phyloP scores from a whole-genome alignment of 2,113 vertebrate species.

The Tretioscincus oriximinensis region DNA sequence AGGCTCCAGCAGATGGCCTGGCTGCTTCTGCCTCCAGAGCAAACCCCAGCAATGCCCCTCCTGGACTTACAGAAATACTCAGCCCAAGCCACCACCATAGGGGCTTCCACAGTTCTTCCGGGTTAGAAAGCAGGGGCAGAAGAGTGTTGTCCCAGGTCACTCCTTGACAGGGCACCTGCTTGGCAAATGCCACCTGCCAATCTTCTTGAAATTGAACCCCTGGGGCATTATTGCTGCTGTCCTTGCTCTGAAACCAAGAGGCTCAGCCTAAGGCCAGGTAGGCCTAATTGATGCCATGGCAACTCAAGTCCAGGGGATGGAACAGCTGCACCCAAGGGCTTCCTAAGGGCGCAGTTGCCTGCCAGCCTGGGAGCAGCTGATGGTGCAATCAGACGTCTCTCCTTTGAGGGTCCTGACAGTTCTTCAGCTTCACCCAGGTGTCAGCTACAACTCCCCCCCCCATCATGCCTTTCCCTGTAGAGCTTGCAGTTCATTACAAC shows the following conservation, averaged over 20 bases:
- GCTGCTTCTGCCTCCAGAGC: neutral
- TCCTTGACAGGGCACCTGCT: too few species aligned
- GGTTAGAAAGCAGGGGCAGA: too few species aligned
- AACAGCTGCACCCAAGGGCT: neutral
- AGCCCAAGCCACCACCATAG: too few species aligned
- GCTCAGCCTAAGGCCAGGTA: too few species aligned
- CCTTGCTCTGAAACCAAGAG: too few species aligned
- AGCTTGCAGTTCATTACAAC: neutral
- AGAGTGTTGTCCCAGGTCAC: too few species aligned
- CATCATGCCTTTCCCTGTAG: neutral
- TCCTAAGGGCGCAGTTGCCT: neutral
- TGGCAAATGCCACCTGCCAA: neutral
- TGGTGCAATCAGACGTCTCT: too few species aligned
- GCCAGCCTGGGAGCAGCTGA: neutral
- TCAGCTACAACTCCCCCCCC: neutral
- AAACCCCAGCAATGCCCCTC: too few species aligned
- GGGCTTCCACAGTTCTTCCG: too few species aligned
- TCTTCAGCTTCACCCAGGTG: neutral
- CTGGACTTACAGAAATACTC: too few species aligned
- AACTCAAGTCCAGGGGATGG: neutral
- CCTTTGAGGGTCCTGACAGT: neutral
- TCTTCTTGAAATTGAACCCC: neutral
- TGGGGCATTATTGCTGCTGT: too few species aligned
- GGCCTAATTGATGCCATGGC: too few species aligned
- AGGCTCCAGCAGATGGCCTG: neutral